A percentile compares a stretch with the other conserved stretches of the same genome.
Evolutionary conservation across 2,113 vertebrate species (phyloP).

Genomic region (Cettia cetti): DNA sequence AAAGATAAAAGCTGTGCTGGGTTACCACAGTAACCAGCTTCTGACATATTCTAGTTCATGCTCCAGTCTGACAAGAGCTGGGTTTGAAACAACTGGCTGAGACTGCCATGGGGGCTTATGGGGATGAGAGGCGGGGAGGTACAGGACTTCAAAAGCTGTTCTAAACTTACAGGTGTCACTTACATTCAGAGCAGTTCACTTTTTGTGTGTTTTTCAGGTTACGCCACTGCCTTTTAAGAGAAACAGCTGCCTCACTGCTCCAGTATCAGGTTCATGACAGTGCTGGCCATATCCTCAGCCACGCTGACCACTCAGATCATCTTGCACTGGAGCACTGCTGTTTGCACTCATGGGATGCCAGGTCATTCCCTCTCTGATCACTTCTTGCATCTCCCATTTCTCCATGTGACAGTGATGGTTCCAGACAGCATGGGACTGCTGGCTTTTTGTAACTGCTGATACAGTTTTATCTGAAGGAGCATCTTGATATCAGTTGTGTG

Average conservation of each 20-base stretch:
- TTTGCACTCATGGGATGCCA: background rate
- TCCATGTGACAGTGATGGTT: background rate
- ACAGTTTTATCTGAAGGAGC: background rate
- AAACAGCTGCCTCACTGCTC: background rate
- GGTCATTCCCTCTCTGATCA: background rate
- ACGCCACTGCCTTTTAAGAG: background rate
- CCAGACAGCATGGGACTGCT: background rate
- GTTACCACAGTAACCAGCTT: constrained; percentile 48
- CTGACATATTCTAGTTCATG: background rate
- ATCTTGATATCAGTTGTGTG: background rate
- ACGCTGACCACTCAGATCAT: fast-evolving
- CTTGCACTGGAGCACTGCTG: background rate
- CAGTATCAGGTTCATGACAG: background rate
- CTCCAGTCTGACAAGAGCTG: background rate
- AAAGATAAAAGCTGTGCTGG: constrained; percentile 32
- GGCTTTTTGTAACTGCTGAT: background rate
- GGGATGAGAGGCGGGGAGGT: background rate
- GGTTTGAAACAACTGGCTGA: background rate
- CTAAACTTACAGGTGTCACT: background rate
- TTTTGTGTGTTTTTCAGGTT: background rate
- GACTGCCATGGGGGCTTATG: background rate
- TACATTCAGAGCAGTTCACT: background rate
- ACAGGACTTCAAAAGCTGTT: background rate
- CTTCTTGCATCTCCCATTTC: background rate
- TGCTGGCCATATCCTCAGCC: background rate